These are phyloP conservation scores for Neotoxoptera formosana DNA, from an alignment of 1,140 invertebrate genomes.

Conservation along the genomic window DNA sequence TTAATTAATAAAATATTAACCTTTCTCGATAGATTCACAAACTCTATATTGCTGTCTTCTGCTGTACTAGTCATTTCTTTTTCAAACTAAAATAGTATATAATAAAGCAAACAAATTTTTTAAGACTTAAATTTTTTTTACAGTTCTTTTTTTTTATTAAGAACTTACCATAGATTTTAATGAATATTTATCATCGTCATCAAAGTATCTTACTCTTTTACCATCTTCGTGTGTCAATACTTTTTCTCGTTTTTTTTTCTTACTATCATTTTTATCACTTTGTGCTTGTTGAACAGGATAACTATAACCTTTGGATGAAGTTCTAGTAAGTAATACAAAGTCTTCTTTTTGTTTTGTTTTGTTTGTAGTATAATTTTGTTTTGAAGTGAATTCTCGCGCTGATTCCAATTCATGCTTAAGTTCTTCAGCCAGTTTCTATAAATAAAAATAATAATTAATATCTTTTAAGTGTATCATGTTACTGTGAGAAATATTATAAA, in stretches of 20 bases:
- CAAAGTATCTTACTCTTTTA: constrained; percentile 83
- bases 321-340: constrained; percentile 76
- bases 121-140: constrained; percentile 11
- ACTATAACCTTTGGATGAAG: constrained; percentile 71
- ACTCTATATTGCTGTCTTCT: constrained; percentile 82
- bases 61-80: constrained; percentile 84
- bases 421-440: constrained; percentile 70
- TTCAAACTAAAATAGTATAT: constrained; percentile 74
- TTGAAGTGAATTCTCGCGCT: constrained; percentile 67
- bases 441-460: constrained; percentile 56
- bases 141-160: constrained; percentile 48
- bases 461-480: background rate
- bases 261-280: constrained; percentile 63
- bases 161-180: constrained; percentile 81
- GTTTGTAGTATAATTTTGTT: constrained; percentile 62
- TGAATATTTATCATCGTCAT: constrained; percentile 89
- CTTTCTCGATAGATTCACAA: constrained; percentile 77
- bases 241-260: constrained; percentile 68
- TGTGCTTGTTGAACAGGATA: constrained; percentile 60
- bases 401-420: constrained; percentile 78
- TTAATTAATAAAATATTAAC: constrained; percentile 63
- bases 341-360: constrained; percentile 63
- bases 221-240: constrained; percentile 78
- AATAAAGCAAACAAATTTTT: constrained; percentile 60
- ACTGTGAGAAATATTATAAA: background rate